Conservation (phyloP, 2,113 vertebrate genomes). For the Psephotus haematonotus region DNA sequence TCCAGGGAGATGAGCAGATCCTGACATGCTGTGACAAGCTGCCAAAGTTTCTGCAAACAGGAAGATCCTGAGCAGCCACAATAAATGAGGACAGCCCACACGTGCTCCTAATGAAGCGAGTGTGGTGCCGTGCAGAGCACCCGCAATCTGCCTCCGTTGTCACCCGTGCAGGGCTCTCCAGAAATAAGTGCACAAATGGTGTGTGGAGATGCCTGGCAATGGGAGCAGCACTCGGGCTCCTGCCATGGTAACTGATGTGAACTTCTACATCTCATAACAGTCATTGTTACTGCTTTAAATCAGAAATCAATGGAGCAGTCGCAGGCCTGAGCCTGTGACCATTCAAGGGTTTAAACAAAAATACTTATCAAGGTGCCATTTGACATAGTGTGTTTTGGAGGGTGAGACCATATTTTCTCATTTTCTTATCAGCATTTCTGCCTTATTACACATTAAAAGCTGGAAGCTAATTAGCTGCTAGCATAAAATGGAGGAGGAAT, state of each 20-base stretch:
- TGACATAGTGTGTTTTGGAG: neutral
- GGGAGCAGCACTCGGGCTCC: neutral
- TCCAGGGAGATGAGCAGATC: neutral
- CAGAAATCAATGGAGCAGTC: neutral
- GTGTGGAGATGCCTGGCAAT: neutral
- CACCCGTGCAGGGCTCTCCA: fast-evolving
- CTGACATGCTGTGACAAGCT: neutral
- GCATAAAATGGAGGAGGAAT: neutral
- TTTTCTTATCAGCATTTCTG: neutral
- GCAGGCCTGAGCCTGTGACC: fast-evolving
- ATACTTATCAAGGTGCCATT: neutral
- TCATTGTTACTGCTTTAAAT: neutral
- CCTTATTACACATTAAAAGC: neutral
- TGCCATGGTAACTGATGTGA: fast-evolving
- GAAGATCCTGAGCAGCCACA: constrained; percentile 25
- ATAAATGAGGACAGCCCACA: neutral
- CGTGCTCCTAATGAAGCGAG: neutral
- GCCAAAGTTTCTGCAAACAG: neutral
- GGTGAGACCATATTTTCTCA: neutral
- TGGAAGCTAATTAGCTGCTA: constrained; percentile 16
- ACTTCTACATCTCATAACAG: neutral
- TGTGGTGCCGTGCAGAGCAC: fast-evolving
- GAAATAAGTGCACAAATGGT: fast-evolving
- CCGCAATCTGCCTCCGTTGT: neutral
- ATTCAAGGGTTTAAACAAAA: neutral